Evolutionary conservation across 1,140 invertebrate species (phyloP), one percentile per base, ranked within the genome.

Genomic region (Triops longicaudatus): DNA sequence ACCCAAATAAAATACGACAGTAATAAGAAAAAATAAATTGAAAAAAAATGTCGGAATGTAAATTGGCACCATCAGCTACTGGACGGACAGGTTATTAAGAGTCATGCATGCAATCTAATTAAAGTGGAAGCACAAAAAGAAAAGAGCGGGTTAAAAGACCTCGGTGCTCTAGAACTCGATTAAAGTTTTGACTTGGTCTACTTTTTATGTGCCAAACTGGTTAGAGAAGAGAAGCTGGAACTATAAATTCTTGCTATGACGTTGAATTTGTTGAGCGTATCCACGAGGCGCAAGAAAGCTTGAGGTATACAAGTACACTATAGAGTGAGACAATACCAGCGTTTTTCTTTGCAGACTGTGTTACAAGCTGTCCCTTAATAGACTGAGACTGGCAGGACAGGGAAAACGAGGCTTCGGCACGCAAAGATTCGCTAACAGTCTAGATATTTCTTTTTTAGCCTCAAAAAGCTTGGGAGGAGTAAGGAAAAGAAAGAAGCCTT

Each of bases 51-150:
- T 37, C 31, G 50, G 50, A 63, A 63, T 14, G 22, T 63, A 63
- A 63, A 63, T 63, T 63, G 50, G 50, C 50, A 63, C 50, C 50
- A 63, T 63, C 50, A 63, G 50, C 50, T 63, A 63, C 50, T 63
- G 50, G 50, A 63, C 50, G 50, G 50, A 63, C 50, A 63, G 50
- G 50, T 63, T 63, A 63, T 63, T 63, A 63, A 63, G 50, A 63
- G 50, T 63, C 50, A 63, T 63, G 50, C 50, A 63, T 63, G 50
- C 50, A 63, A 63, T 63, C 50, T 63, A 63, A 63, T 63, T 63
- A 63, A 63, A 22, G n/a, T 63, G n/a, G 50, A 9, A 22, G 22
- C 14, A 22, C 50, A 63, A 22, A 63, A 63, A 22, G 22, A 63
- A 63, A 63, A 63, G 50, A n/a, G 17, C 50, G 22, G 50, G 50